Conservation (phyloP, 2,113 vertebrate genomes). For the Pelobates fuscus region DNA sequence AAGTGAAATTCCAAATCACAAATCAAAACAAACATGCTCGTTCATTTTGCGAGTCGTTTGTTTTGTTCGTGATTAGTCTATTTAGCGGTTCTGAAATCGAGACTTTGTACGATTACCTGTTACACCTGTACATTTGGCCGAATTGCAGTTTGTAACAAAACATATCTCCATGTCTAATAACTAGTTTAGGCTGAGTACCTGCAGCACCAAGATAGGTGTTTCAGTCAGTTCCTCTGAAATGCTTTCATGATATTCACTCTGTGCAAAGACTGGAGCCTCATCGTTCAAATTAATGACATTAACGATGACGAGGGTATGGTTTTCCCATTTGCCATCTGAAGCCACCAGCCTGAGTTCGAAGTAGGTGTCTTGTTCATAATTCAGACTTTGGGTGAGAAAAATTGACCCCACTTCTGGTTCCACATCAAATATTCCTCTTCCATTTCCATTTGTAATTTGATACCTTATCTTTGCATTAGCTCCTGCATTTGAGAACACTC, state of each 20-base stretch:
- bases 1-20: too few species aligned
- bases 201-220: constrained; percentile 75
- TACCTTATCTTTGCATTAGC: constrained; percentile 84
- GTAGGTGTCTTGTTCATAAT: constrained; percentile 79
- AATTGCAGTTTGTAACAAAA: too few species aligned
- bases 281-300: constrained; percentile 81
- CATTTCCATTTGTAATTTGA: constrained; percentile 83
- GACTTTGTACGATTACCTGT: too few species aligned
- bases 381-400: constrained; percentile 79
- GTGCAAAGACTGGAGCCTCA: constrained; percentile 82
- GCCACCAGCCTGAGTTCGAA: constrained; percentile 80
- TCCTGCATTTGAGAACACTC: constrained; percentile 63
- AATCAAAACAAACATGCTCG: too few species aligned
- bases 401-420: constrained; percentile 81
- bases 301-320: constrained; percentile 77
- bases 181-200: constrained; percentile 64
- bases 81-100: too few species aligned
- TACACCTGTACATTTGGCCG: too few species aligned
- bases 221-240: constrained; percentile 78
- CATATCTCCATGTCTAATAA: not conserved
- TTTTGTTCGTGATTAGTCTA: too few species aligned
- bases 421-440: constrained; percentile 81
- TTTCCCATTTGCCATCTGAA: constrained; percentile 90
- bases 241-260: constrained; percentile 73
- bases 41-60: too few species aligned